Evolutionary conservation across 2,797 vertebrate species (phyloP), one percentile per base, ranked within the genome.

Genomic region (Leuciscus waleckii): DNA sequence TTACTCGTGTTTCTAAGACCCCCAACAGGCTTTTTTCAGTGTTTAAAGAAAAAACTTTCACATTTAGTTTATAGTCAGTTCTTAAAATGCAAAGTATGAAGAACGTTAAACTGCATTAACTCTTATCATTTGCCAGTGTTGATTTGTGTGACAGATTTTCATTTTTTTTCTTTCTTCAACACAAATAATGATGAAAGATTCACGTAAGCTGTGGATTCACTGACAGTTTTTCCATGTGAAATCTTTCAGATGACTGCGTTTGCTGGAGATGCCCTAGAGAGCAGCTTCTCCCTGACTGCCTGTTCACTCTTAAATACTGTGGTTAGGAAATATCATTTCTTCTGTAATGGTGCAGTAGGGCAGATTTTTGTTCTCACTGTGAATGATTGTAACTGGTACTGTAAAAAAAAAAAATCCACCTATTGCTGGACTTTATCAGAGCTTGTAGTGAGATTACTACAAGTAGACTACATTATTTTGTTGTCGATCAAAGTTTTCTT

Each of bases 281-380:
- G 68, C 61, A n/a, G 63, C 67, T 85, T 68, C 84, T 37, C 69
- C 83, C 84, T 74, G 41, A 63, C 56, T 76, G 76, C 8, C 13
- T 85, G 29, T 37, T 10, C 26, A 7, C 41, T 51, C 23, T 54
- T 74, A 29, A 85, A 80, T 85, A 49, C 23, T 74, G 29, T 1
- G 76, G 54, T 80, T 85, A 39, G 6, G 14, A 39, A 9, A 51
- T 21, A 32, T 10, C 0, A 7, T 23, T 61, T 43, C 2, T n/a
- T 79, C 21, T 26, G 7, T 29, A 77, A 82, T n/a, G 6, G 54
- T 23, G 80, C 81, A 83, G 70, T 58, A 88, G 84, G 81, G 70
- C 67, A 51, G 32, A 14, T 67, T 56, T 87, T 26, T 58, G 43
- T 76, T 75, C 32, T 61, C 7, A 71, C n/a, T 69, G 11, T 51